Evolutionary conservation across 2,113 vertebrate species (phyloP).

Genomic region (Peromyscus maniculatus): DNA sequence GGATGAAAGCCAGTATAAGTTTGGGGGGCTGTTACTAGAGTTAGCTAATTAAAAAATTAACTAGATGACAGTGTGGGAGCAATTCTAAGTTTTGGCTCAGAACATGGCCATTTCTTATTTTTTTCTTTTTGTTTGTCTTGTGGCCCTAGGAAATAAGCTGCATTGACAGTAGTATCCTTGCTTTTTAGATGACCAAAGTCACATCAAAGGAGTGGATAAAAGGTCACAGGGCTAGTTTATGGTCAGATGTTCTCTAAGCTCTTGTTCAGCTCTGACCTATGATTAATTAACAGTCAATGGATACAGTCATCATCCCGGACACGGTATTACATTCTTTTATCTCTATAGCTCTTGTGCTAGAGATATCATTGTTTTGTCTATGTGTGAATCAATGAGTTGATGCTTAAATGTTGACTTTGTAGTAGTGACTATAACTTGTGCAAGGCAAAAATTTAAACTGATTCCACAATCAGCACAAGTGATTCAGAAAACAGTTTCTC

Average conservation of each 20-base stretch:
- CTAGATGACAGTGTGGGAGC: background rate
- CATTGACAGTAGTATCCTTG: background rate
- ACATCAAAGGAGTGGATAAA: background rate
- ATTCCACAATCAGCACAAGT: conserved; percentile 49
- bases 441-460: conserved; percentile 45
- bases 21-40: background rate
- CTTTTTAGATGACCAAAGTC: conserved; percentile 43
- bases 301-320: conserved; percentile 36
- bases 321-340: background rate
- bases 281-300: conserved; percentile 13
- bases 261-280: background rate
- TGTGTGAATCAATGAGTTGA: conserved; percentile 31
- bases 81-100: background rate
- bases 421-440: conserved; percentile 26
- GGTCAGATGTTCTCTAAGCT: background rate
- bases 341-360: background rate
- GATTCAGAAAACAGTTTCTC: conserved; percentile 67
- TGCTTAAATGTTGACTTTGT: conserved; percentile 20
- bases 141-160: background rate
- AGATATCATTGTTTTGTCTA: background rate
- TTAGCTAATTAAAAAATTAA: background rate
- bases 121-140: background rate
- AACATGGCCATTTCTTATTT: background rate
- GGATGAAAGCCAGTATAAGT: background rate
- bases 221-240: background rate